Evolutionary conservation across 2,797 vertebrate species (phyloP), one percentile per base, ranked within the genome.

Genomic region (Karalla daura): DNA sequence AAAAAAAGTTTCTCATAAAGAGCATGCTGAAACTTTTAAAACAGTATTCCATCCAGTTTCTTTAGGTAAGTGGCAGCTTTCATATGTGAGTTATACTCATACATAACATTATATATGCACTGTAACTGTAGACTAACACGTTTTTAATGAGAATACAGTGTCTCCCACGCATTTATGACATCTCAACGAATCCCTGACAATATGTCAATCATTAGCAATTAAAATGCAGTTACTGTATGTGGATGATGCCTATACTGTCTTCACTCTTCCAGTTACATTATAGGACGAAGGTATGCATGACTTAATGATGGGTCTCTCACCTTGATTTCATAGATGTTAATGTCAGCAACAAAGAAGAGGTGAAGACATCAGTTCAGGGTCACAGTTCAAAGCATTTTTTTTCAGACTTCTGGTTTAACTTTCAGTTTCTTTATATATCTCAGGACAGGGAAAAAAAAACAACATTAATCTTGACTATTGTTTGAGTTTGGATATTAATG

Each of bases 161-260:
- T 63, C 54, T 68, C 52, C 47, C 18, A 55, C 24, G 33, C 69
- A 65, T 52, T 23, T 30, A 24, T 30, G n/a, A 47, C 61, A 30
- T 59, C 52, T 56, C 0, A 18, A 18, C 24, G 6, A 61, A 53
- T 64, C 23, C 44, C 28, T 41, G 17, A 32, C 33, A 50, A 21
- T 8, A 46, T 60, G 60, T 61, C 52, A 72, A 58, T 74, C 39
- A 54, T 17, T n/a, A 32, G 25, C 30, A 65, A 59, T 70, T 55
- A 40, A 64, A 64, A 51, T 64, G 20, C 32, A 66, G 58, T 49
- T n/a, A n/a, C n/a, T n/a, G n/a, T n/a, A 60, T 71, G 46, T 51
- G 35, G 13, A 18, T 13, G 21, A 32, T 37, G 17, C 21, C 23
- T 24, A 36, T 30, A 30, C 3, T 7, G 14, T 54, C 15, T 13